Percentiles rank a stretch among this genome's conserved stretches.
phyloP scores from a whole-genome alignment of 2,113 vertebrate species.

The Sorex araneus region DNA sequence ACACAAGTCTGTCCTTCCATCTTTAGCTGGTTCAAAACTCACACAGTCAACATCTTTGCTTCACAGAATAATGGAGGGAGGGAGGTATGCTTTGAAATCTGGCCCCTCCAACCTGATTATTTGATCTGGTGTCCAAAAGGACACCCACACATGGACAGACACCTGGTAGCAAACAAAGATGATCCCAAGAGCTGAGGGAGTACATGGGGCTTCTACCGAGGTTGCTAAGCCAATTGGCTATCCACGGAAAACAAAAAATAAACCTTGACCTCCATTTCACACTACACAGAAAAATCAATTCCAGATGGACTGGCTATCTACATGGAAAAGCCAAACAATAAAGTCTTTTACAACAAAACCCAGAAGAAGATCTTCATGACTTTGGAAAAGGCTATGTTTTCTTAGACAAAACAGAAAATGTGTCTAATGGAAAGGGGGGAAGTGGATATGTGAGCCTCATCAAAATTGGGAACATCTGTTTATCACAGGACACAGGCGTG shows the following conservation, averaged over 20 bases:
- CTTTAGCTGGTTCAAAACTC: conserved; percentile 14
- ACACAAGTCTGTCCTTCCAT: not conserved
- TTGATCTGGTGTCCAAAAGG: not conserved
- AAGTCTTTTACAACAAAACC: conserved; percentile 51
- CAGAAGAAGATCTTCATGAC: conserved; percentile 10
- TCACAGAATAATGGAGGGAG: conserved; percentile 39
- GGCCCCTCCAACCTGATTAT: not conserved
- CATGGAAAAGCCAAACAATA: conserved; percentile 53
- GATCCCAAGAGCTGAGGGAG: not conserved
- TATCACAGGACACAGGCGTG: not conserved
- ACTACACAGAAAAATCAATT: conserved; percentile 48
- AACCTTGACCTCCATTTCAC: conserved; percentile 43
- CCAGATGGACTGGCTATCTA: not conserved
- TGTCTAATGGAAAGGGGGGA: not conserved
- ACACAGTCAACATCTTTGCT: conserved; percentile 28
- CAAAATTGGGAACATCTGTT: conserved; percentile 12
- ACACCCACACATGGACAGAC: not conserved
- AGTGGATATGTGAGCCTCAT: not conserved
- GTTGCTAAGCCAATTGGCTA: conserved; percentile 4
- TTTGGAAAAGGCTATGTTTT: conserved; percentile 35
- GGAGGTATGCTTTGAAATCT: conserved; percentile 26
- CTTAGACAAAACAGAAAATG: conserved; percentile 54
- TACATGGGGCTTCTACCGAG: not conserved
- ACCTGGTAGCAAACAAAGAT: not conserved
- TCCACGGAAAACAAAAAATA: not conserved